Percentiles rank a stretch among this genome's conserved stretches.
These are phyloP conservation scores for Thumatha senex DNA, from an alignment of 2,888 invertebrate species.

Conservation along the genomic window DNA sequence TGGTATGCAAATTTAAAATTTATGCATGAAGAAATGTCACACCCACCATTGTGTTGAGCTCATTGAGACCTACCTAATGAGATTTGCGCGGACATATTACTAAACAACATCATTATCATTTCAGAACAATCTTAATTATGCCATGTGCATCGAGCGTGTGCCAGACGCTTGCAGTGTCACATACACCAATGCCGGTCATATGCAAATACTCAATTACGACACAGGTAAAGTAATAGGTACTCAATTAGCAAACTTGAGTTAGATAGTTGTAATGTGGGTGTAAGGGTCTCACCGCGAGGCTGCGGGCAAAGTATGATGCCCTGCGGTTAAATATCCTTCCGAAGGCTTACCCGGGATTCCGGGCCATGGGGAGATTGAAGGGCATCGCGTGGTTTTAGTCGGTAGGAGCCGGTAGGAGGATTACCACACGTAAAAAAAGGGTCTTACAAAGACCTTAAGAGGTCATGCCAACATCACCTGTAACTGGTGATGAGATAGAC, in stretches of 20 bases:
- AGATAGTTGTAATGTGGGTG: no score
- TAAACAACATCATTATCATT: conserved; percentile 44
- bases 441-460: no score
- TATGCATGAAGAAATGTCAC: neutral
- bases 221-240: conserved; percentile 74
- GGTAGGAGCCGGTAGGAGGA: no score
- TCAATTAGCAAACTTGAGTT: neutral
- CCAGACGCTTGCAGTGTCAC: conserved; percentile 86
- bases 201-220: conserved; percentile 88
- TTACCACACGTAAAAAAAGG: no score
- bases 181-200: conserved; percentile 83
- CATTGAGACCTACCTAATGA: neutral
- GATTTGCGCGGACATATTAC: neutral
- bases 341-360: no score
- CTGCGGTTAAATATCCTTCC: no score
- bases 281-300: no score
- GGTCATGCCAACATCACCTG: no score
- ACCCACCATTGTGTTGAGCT: neutral
- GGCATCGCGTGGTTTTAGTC: no score
- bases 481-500: no score
- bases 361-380: no score
- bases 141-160: conserved; percentile 86
- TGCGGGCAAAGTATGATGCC: no score
- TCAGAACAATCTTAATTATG: conserved; percentile 91
- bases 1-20: neutral